These are phyloP conservation scores for Coturnix japonica DNA, from an alignment of 2,113 vertebrate species.

Conservation along the genomic window DNA sequence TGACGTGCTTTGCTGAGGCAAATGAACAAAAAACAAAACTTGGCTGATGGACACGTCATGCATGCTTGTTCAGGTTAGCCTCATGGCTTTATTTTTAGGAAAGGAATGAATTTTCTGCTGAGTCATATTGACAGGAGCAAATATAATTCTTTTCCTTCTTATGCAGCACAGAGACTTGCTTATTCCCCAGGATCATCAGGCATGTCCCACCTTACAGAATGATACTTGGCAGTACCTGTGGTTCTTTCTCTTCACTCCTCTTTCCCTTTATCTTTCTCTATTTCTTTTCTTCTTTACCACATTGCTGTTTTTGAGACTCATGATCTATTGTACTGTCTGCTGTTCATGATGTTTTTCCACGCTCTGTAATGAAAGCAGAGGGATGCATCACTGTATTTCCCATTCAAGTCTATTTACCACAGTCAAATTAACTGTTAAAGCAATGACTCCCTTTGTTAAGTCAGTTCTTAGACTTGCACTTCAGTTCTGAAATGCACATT, in stretches of 20 bases:
- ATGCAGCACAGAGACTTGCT: not conserved
- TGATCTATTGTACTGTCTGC: not conserved
- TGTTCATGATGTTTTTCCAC: not conserved
- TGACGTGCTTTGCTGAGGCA: not conserved
- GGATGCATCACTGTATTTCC: not conserved
- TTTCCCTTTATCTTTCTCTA: not conserved
- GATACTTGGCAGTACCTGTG: not conserved
- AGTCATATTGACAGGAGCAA: not conserved
- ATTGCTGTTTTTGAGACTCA: not conserved
- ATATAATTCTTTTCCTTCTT: not conserved
- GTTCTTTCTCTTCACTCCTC: not conserved
- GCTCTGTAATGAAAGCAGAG: not conserved
- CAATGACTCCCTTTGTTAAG: not conserved
- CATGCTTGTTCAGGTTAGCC: not conserved
- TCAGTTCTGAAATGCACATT: not conserved
- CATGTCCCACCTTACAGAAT: not conserved
- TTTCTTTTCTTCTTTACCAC: not conserved
- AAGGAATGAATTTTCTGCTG: slow-evolving; percentile 50
- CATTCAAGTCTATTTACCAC: not conserved
- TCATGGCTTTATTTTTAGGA: not conserved
- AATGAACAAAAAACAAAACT: rapidly evolving
- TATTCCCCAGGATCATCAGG: not conserved
- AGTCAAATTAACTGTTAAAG: not conserved
- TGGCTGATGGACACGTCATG: not conserved
- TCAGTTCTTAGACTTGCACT: not conserved